Evolutionary conservation across 2,797 vertebrate genomes (phyloP), one percentile per base, ranked within the genome.

Genomic region (Jordanella pulchra): DNA sequence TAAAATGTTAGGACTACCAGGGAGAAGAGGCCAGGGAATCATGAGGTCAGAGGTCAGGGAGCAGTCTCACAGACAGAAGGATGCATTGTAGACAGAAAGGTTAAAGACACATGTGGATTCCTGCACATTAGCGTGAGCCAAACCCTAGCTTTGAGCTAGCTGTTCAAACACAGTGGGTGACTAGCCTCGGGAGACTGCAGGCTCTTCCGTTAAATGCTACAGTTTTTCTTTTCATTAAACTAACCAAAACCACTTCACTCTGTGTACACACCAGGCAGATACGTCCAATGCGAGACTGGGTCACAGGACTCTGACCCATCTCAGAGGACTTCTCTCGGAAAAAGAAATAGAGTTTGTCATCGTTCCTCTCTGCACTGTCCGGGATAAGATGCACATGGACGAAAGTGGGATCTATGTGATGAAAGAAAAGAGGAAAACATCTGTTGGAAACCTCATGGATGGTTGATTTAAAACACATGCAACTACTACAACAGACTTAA

Each of bases 271-370:
- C 98, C 95, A 99, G 90, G 90, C 98, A 99, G 91, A 99, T 99
- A 72, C 98, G 96, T 47, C 97, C 97, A 0, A 99, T 98, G 39
- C 97, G 97, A 64, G 97, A 96, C 53, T 98, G 96, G 30, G 98
- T 93, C 9, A 97, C 95, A 0, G 97, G 96, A 86, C 92, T 98
- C 88, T 98, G 96, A 0, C 97, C 96, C 35, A 96, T 95, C 88
- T 98, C 97, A 0, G 96, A 93, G 0, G 97, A 97, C 87, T 97
- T 98, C 92, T 99, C 98, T 1, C 98, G 96, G 89, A 99, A 99
- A 94, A 99, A 99, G 89, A 99, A 99, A 87, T 99, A 99, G 53
- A 99, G 95, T 79, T 99, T 99, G 94, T 99, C 97, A 0, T 99
- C 98, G 0, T 99, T 99, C 82, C 95, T 96, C 91, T 99, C 98